Conservation (phyloP, 1,140 invertebrate species). For the Drosophila parabipectinata region DNA sequence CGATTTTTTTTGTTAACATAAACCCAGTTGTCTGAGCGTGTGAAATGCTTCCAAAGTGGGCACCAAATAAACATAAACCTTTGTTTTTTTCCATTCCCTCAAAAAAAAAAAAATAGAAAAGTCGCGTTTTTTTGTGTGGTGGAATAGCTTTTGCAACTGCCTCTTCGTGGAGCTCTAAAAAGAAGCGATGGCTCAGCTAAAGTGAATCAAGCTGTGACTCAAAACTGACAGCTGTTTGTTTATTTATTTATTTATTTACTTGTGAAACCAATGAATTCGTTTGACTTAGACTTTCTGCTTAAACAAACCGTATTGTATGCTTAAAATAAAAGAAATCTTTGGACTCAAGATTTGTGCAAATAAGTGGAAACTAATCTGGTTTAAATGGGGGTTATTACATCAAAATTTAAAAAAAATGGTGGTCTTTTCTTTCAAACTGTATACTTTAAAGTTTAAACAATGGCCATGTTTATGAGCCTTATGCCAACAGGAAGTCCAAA, state of each 20-base stretch:
- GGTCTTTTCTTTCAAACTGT: not conserved
- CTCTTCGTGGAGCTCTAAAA: constrained; percentile 26
- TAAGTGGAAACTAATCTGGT: not conserved
- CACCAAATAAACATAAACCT: constrained; percentile 17
- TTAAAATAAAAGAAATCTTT: constrained; percentile 1
- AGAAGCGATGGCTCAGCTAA: constrained; percentile 54
- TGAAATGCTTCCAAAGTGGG: constrained; percentile 9
- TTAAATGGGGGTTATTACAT: not conserved
- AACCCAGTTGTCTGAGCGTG: constrained; percentile 11
- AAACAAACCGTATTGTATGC: not conserved
- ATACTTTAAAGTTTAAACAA: too few species aligned
- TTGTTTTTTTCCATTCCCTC: not conserved
- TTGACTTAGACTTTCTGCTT: constrained; percentile 25
- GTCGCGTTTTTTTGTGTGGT: constrained; percentile 11
- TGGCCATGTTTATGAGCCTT: not conserved
- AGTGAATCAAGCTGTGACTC: constrained; percentile 47
- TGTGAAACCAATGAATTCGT: constrained; percentile 52
- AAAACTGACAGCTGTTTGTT: constrained; percentile 59
- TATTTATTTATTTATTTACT: constrained; percentile 37
- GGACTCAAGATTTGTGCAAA: constrained; percentile 1
- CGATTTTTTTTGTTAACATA: constrained; percentile 4
- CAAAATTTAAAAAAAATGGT: not conserved
- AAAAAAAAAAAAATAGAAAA: constrained; percentile 10
- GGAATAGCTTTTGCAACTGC: constrained; percentile 21
- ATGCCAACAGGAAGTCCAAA: constrained; percentile 21